Base-by-base conservation (phyloP, 2,888 invertebrate species). In the Atethmia centrago region DNA sequence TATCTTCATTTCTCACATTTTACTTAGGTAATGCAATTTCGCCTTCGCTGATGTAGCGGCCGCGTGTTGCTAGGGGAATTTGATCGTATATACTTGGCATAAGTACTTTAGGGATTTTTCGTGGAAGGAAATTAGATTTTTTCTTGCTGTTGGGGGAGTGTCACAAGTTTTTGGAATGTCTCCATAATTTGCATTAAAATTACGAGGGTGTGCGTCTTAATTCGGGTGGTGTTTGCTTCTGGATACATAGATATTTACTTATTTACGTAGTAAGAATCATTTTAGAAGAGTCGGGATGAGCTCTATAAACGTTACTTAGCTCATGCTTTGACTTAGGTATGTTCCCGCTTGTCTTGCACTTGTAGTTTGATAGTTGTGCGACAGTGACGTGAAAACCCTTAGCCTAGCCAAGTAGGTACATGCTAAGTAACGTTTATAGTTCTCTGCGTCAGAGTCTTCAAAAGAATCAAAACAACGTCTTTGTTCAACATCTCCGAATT, bases 11-110 rank as follows among this genome's bases (percentile, higher is more conserved):
- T 80, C 65, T 71, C 71, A 69, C 68, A 68, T 84, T 84, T 70
- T 68, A 76, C 56, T 77, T 84, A n/a, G n/a, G n/a, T n/a, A 84
- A 82, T 84, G 77, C 84, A 84, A 84, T 82, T 82, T 82, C 49
- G 56, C 25, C 77, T 64, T 12, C 84, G 71, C 71, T 71, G 80
- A 83, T 81, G 62, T 84, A 69, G 61, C 80, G 42, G 65, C 65
- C 65, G 47, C 69, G 69, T 69, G 83, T 63, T 79, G 80, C 80
- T 83, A 64, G 63, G 83, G 79, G 80, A 79, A 66, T 80, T 74
- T 74, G 69, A 70, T 83, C 80, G 69, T 80, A 71, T 82, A 51
- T 82, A 75, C 75, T 82, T 71, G 66, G 84, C 65, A 68, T 80
- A 82, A 65, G 70, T 73, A 81, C 70, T 84, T 84, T 47, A 72